A percentile compares a stretch with the other conserved stretches of the same genome.
Conservation (phyloP, 23 tunicate species). For the Diplosoma virens region DNA sequence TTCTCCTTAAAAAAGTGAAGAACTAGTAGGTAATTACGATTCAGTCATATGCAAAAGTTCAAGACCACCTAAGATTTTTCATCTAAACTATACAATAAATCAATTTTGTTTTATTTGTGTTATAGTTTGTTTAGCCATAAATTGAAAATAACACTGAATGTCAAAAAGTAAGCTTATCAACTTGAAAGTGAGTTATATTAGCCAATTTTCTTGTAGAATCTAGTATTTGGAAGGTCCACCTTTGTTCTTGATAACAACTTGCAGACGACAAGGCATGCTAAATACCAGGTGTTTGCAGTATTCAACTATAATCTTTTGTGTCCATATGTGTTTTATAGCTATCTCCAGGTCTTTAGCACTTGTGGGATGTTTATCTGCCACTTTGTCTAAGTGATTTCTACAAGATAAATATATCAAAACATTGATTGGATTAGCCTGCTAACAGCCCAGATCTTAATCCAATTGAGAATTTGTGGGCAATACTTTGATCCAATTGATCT, state of each 20-base stretch:
- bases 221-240: not conserved
- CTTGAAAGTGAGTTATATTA: not conserved
- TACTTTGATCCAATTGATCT: not conserved
- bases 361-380: not conserved
- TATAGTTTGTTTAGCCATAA: not conserved
- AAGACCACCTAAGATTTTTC: too few relatives aligned
- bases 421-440: not conserved
- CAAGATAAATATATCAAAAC: not conserved
- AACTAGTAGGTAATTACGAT: too few relatives aligned
- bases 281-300: not conserved
- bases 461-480: not conserved
- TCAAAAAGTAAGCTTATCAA: not conserved
- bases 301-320: too few relatives aligned
- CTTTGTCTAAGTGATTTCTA: not conserved
- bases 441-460: not conserved
- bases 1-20: too few relatives aligned
- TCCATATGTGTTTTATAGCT: not conserved
- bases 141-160: not conserved
- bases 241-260: too few relatives aligned
- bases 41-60: too few relatives aligned
- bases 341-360: not conserved
- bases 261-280: not conserved
- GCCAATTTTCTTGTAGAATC: not conserved
- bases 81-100: too few relatives aligned
- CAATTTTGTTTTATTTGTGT: not conserved